These are phyloP conservation scores for Lytechinus pictus DNA, from an alignment of 35 echinoderm and acorn worm species.

Conservation along the genomic window DNA sequence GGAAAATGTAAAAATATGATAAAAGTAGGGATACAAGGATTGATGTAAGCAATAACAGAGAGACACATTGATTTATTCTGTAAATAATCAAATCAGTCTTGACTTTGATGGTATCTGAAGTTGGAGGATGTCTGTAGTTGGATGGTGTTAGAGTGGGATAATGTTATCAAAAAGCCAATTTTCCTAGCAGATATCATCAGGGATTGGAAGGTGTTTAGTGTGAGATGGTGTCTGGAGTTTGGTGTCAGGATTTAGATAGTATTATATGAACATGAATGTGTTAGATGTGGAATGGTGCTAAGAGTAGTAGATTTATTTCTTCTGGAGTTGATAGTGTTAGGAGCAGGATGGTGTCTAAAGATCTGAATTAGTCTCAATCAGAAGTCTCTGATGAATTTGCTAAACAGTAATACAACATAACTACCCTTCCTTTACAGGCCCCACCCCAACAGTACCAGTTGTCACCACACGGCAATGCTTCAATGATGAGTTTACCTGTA, in stretches of 20 bases:
- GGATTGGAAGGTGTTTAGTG: neutral
- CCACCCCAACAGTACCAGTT: constrained; percentile 16
- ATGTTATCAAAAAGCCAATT: neutral
- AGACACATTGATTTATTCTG: no score
- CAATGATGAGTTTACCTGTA: constrained; percentile 73
- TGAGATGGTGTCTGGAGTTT: neutral
- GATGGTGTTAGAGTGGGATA: neutral
- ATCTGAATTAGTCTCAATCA: no score
- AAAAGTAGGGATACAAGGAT: no score
- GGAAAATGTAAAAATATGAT: no score
- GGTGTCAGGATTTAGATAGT: neutral
- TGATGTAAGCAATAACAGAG: no score
- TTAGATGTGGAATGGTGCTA: neutral
- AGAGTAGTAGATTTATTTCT: neutral
- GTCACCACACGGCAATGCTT: constrained; percentile 63
- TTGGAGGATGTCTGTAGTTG: neutral
- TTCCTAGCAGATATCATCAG: no score
- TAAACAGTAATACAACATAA: no score
- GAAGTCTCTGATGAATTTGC: no score
- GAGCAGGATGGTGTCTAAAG: neutral
- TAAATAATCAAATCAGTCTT: no score
- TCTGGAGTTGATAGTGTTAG: neutral
- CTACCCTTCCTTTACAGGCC: constrained; percentile 5
- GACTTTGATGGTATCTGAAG: neutral
- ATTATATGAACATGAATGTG: neutral